Base-by-base conservation (phyloP, 2,113 vertebrate species). In the Mus spicilegus region DNA sequence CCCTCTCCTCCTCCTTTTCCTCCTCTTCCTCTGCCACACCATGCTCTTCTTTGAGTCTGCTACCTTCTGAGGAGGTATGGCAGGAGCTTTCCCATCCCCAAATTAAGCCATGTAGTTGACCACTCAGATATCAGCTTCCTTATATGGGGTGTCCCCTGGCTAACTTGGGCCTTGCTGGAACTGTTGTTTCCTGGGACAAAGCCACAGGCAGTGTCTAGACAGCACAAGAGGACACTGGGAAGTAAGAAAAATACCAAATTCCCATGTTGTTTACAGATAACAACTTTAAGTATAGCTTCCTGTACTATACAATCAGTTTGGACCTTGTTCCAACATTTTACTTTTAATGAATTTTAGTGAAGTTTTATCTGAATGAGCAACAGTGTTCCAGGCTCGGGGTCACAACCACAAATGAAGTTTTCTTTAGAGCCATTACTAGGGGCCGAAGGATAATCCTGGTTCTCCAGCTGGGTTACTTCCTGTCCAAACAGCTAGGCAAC, bases 51-150 rank as follows among this genome's bases (percentile, higher is more conserved):
- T 56, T 61, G n/a, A 36, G 81, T 72, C 30, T 77, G 80, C 89
- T 90, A 93, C 95, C 78, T 95, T 77, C 84, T 26, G 87, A 76
- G 54, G 54, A 96, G 93, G 86, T 91, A 97, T 97, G 96, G 95
- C 93, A 95, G 95, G 88, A 95, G 30, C 95, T 91, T 89, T 28
- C 85, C 93, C 92, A 87, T 95, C 96, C 51, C 63, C 96, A 96
- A 87, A 87, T 90, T 93, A 94, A 94, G 95, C 92, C 96, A 95
- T 82, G 97, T 76, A 94, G 96, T 84, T 92, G 93, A 80, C 87
- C 95, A 92, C 90, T 96, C 86, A 86, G 94, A 51, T 94, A 81
- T 56, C 10, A 82, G 46, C 91, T 96, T 36, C 30, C 24, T 77
- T 93, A 76, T 82, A 96, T 42, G 28, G 81, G 88, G 90, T 92